Evolutionary conservation across 2,888 invertebrate species (phyloP).

Genomic region (Xestia sexstrigata): DNA sequence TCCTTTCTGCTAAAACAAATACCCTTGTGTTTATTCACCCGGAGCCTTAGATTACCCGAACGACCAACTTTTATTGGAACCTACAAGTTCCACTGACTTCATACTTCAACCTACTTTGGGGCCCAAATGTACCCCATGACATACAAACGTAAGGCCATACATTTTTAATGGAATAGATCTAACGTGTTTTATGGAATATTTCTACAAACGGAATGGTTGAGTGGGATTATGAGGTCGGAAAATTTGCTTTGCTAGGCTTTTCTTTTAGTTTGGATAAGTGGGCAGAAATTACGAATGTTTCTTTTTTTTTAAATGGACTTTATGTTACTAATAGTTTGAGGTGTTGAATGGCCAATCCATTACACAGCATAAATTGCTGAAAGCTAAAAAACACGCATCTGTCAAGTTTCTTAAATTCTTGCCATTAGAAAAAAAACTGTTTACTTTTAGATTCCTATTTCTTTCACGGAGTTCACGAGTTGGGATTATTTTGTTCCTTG

Average conservation of each 20-base stretch:
- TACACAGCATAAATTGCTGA: too few relatives aligned
- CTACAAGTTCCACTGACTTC: slow-evolving; percentile 51
- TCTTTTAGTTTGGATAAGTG: neutral
- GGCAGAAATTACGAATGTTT: neutral
- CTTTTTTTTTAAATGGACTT: too few relatives aligned
- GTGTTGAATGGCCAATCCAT: too few relatives aligned
- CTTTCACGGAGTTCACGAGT: too few relatives aligned
- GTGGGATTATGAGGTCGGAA: slow-evolving; percentile 4
- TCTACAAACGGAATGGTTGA: slow-evolving; percentile 51
- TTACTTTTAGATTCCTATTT: too few relatives aligned
- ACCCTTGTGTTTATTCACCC: slow-evolving; percentile 57
- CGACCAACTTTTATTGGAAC: slow-evolving; percentile 63
- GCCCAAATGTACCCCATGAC: slow-evolving; percentile 65
- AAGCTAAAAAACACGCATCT: too few relatives aligned
- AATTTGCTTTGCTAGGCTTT: neutral
- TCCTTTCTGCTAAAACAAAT: slow-evolving; percentile 36
- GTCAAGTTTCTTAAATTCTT: too few relatives aligned
- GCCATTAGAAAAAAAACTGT: too few relatives aligned
- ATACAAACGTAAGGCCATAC: slow-evolving; percentile 69
- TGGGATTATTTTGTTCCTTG: too few relatives aligned
- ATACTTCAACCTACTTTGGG: slow-evolving; percentile 57
- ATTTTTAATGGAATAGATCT: slow-evolving; percentile 73
- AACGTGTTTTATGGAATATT: slow-evolving; percentile 54
- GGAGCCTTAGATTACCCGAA: slow-evolving; percentile 51
- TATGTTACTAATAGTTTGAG: too few relatives aligned